Conservation (phyloP, 2,113 vertebrate genomes). For the Bagarius yarrelli region DNA sequence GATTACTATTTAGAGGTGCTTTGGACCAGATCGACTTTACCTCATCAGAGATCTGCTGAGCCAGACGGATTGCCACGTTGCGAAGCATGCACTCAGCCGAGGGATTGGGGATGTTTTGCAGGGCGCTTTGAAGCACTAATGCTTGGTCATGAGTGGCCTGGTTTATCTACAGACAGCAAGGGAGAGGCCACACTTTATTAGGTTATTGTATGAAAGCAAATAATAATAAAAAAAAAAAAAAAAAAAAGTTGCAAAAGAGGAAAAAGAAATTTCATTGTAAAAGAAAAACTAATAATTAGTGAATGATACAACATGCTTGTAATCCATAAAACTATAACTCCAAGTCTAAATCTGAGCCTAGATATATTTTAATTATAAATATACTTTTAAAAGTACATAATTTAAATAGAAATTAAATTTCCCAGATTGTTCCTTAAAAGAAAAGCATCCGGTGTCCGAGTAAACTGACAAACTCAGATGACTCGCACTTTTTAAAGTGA, state of each 20-base stretch:
- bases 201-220: not conserved
- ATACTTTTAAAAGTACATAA: not conserved
- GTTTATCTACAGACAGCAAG: conserved; percentile 79
- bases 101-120: conserved; percentile 98
- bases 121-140: conserved; percentile 94
- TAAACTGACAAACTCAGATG: not conserved
- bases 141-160: conserved; percentile 97
- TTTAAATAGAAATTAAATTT: not conserved
- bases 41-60: conserved; percentile 99
- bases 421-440: not conserved
- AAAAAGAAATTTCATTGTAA: not conserved
- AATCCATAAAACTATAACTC: not conserved
- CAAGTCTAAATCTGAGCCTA: not conserved
- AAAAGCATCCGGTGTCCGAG: not conserved
- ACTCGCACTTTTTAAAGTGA: conserved; percentile 3
- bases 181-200: not conserved
- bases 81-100: conserved; percentile 98
- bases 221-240: not conserved
- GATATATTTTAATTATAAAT: not conserved
- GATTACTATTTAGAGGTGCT: not conserved
- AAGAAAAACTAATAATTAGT: not conserved
- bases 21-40: conserved; percentile 62
- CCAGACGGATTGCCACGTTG: conserved; percentile 96
- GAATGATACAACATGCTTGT: too few species aligned
- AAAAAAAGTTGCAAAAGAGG: not conserved